A percentile compares a stretch with the other conserved stretches of the same genome.
Conservation (phyloP, 2,797 vertebrate genomes). For the Glossophaga mutica region DNA sequence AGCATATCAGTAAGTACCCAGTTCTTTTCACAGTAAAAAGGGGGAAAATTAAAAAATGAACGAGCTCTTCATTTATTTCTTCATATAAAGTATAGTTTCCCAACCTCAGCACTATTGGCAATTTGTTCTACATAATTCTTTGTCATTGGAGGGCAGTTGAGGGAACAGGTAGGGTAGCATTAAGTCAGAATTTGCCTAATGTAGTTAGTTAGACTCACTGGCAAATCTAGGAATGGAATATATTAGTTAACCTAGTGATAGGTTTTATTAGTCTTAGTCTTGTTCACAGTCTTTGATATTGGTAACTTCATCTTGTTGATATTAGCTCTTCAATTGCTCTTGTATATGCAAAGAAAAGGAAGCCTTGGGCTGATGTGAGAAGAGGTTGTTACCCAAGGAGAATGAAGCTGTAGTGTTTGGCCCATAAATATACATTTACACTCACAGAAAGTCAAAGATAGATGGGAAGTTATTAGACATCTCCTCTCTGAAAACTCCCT, state of each 20-base stretch:
- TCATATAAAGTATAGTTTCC: not conserved
- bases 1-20: not conserved
- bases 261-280: not conserved
- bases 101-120: not conserved
- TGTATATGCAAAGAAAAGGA: not conserved
- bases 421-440: not conserved
- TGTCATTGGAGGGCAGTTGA: not conserved
- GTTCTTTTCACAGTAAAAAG: not conserved
- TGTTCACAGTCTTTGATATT: not conserved
- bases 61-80: not conserved
- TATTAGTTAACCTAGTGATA: not conserved
- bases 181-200: not conserved
- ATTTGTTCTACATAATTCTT: not conserved
- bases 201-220: not conserved
- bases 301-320: not conserved
- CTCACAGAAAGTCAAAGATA: not conserved
- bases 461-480: not conserved
- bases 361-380: not conserved
- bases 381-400: not conserved
- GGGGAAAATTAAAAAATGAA: not conserved
- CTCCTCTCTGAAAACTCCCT: not conserved
- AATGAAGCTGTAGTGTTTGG: not conserved
- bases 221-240: not conserved
- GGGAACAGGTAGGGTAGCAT: not conserved
- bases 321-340: not conserved